Conservation (phyloP, 30 jellyfish, hydroid and myxozoan species). For the Turritopsis dohrnii region DNA sequence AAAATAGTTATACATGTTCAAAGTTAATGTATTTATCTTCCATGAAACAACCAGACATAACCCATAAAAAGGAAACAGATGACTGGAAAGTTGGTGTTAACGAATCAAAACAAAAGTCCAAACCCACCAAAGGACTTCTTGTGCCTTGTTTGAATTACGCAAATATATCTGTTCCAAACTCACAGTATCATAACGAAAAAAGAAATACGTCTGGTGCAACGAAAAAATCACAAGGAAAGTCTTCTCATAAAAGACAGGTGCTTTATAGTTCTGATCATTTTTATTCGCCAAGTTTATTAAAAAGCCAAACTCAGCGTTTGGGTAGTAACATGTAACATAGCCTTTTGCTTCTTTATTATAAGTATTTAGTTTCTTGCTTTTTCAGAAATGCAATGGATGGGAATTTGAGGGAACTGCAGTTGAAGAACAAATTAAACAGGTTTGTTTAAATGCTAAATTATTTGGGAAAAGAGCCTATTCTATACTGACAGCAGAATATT, state of each 20-base stretch:
- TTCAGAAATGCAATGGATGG: constrained; percentile 75
- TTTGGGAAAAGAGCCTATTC: too few species aligned
- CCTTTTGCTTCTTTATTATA: too few species aligned
- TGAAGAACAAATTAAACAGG: constrained; percentile 35
- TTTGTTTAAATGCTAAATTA: too few species aligned
- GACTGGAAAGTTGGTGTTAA: not conserved
- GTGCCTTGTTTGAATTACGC: constrained; percentile 13
- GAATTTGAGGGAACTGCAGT: constrained; percentile 79
- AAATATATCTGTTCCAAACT: constrained; percentile 3
- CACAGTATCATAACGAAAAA: not conserved
- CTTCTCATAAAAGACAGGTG: not conserved
- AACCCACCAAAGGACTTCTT: not conserved
- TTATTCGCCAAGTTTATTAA: too few species aligned
- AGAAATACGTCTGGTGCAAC: not conserved
- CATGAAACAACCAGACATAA: not conserved
- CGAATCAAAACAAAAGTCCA: constrained; percentile 1
- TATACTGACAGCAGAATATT: too few species aligned
- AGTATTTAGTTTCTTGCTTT: not conserved
- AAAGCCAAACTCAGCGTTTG: too few species aligned
- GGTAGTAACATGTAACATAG: too few species aligned
- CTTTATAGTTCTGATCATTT: too few species aligned
- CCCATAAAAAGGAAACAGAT: not conserved
- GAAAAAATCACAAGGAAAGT: not conserved
- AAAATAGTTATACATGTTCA: constrained; percentile 21
- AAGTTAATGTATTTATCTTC: constrained; percentile 19